These are phyloP conservation scores for Calidris pugnax DNA, from an alignment of 2,113 vertebrate species.

Conservation along the genomic window DNA sequence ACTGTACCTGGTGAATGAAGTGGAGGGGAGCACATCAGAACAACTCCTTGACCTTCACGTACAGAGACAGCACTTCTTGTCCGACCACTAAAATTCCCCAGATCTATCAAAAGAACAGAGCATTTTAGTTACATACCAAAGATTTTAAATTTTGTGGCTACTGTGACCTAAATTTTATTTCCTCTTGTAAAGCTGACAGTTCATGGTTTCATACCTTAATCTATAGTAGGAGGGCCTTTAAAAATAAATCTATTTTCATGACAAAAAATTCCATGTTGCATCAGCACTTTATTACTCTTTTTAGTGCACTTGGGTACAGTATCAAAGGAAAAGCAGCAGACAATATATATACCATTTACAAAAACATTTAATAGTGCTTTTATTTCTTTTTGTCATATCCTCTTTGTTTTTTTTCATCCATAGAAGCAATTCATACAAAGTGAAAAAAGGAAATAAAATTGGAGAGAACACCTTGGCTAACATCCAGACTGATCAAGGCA, in stretches of 20 bases:
- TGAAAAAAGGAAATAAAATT: neutral
- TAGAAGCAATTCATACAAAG: neutral
- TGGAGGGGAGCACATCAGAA: slow-evolving; percentile 93
- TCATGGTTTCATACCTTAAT: slow-evolving; percentile 16
- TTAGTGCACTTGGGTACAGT: neutral
- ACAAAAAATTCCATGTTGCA: neutral
- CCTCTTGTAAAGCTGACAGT: neutral
- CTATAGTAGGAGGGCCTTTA: neutral
- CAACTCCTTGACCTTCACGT: slow-evolving; percentile 95
- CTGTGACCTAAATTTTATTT: neutral
- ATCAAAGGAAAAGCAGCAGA: neutral
- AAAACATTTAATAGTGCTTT: neutral
- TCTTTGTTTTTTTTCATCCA: neutral
- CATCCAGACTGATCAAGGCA: neutral
- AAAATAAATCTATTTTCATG: slow-evolving; percentile 15
- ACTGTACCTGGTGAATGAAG: slow-evolving; percentile 92
- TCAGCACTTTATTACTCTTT: neutral
- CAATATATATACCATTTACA: neutral
- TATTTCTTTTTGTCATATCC: neutral
- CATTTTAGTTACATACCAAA: slow-evolving; percentile 16
- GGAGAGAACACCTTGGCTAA: neutral
- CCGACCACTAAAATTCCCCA: slow-evolving; percentile 88
- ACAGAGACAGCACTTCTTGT: slow-evolving; percentile 91
- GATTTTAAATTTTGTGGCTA: neutral
- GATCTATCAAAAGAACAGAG: slow-evolving; percentile 82